Percentiles rank a stretch among this genome's conserved stretches.
phyloP scores from a whole-genome alignment of 2,888 invertebrate species.

The Unio delphinus region DNA sequence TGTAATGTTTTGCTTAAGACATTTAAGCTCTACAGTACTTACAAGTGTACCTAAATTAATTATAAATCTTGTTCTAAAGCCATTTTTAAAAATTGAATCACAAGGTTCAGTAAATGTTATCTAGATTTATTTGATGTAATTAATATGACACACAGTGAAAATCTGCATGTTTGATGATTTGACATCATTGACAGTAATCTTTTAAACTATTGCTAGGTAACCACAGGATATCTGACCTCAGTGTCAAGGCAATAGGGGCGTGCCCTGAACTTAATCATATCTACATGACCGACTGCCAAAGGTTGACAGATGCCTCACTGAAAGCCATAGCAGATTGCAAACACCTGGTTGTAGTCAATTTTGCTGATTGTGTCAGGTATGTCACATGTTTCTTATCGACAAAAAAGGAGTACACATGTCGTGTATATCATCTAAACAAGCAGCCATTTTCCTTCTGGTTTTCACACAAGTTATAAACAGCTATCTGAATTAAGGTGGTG shows the following conservation, averaged over 20 bases:
- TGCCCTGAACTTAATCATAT: constrained; percentile 66
- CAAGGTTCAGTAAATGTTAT: too few relatives aligned
- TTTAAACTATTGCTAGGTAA: constrained; percentile 51
- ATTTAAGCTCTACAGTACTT: too few relatives aligned
- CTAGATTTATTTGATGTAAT: too few relatives aligned
- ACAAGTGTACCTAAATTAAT: too few relatives aligned
- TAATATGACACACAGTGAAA: too few relatives aligned
- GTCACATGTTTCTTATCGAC: not conserved
- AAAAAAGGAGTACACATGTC: not conserved
- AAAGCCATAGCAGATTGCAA: constrained; percentile 62
- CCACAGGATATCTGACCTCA: constrained; percentile 64
- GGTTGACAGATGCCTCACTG: constrained; percentile 66
- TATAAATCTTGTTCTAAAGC: too few relatives aligned
- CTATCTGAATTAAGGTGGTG: not conserved
- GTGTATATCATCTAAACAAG: not conserved
- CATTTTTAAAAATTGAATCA: too few relatives aligned
- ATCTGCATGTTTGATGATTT: too few relatives aligned
- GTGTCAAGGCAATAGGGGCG: constrained; percentile 63
- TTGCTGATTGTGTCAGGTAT: constrained; percentile 71
- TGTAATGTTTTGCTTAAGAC: too few relatives aligned
- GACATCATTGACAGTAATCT: too few relatives aligned
- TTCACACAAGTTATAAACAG: not conserved
- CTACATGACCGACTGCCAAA: constrained; percentile 68
- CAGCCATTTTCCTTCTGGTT: too few relatives aligned
- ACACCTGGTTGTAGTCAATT: constrained; percentile 67